A percentile compares a stretch with the other conserved stretches of the same genome.
Evolutionary conservation across 2,797 vertebrate genomes (phyloP).

Genomic region (Myotis myotis): DNA sequence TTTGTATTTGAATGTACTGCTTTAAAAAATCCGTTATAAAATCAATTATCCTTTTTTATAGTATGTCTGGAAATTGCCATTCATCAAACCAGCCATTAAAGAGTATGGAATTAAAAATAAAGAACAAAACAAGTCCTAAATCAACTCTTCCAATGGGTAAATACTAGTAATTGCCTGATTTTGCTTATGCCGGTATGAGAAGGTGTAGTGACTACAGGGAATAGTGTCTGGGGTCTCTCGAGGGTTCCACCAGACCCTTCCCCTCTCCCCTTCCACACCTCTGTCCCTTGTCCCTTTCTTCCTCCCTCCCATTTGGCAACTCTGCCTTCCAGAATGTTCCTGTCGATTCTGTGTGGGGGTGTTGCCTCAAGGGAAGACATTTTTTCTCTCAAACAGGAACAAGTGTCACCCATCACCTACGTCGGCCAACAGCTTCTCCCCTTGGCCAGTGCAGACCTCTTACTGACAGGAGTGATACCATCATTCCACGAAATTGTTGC

Average conservation of each 20-base stretch:
- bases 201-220: accelerated
- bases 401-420: accelerated
- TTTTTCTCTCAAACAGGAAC: not conserved
- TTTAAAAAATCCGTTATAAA: slow-evolving; percentile 45
- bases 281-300: too few relatives aligned
- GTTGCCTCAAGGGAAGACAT: not conserved
- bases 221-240: not conserved
- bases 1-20: slow-evolving; percentile 40
- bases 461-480: accelerated
- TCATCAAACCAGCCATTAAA: slow-evolving; percentile 26
- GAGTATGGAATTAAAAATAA: not conserved
- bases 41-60: slow-evolving; percentile 49
- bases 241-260: not conserved
- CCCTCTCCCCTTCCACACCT: not conserved
- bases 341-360: not conserved
- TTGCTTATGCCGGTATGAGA: not conserved
- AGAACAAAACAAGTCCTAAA: not conserved
- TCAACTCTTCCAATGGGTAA: not conserved
- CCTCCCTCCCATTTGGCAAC: not conserved
- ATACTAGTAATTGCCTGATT: not conserved
- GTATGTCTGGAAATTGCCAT: not conserved
- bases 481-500: accelerated
- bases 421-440: not conserved
- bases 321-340: not conserved
- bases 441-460: accelerated